Base-by-base conservation (phyloP, 2,888 invertebrate genomes). In the Archips crataeganus region DNA sequence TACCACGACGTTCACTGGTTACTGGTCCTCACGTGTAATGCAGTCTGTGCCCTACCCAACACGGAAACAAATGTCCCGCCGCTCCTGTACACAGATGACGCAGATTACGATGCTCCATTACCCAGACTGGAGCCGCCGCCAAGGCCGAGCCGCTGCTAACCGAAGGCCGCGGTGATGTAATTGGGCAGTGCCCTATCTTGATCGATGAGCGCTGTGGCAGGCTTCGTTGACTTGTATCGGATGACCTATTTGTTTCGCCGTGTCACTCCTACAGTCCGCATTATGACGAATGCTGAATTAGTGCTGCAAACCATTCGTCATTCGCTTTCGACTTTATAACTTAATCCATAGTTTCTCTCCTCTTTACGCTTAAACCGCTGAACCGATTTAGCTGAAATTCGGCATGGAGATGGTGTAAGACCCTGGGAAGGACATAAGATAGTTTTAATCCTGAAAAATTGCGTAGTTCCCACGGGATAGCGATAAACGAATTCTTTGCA, bases 171-270 rank as follows among this genome's bases (percentile, higher is more conserved):
- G 62, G 23, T 62, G 62, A 62, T 42, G 42, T 62, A 39, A 62
- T 42, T 62, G 62, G 62, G 62, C 42, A 62, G 42, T 62, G 62
- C 15, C 15, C 42, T 42, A 62, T 42, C 62, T 61, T 62, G 62
- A 42, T 62, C 62, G 42, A 62, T 42, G 60, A 60, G 36, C 39
- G 60, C 61, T 61, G 36, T 61, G 61, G 6, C 54, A 54, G 11
- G 32, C 57, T 57, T 32, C 32, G 57, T 57, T 57, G 39, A 15
- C 54, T 54, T 23, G 57, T 57, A 60, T 36, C 39, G 60, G 32
- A 32, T 60, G 60, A 60, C 60, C 36, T 60, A 39, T 36, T 34
- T 60, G 60, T 60, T 60, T n/a, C 8, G 39, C 39, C 13, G 60
- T 60, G 32, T 60, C 60, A 60, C 6, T 60, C 13, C 57, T 8